Evolutionary conservation across 2,888 invertebrate species (phyloP), one percentile per base, ranked within the genome.

Genomic region (Spilosoma lubricipeda): DNA sequence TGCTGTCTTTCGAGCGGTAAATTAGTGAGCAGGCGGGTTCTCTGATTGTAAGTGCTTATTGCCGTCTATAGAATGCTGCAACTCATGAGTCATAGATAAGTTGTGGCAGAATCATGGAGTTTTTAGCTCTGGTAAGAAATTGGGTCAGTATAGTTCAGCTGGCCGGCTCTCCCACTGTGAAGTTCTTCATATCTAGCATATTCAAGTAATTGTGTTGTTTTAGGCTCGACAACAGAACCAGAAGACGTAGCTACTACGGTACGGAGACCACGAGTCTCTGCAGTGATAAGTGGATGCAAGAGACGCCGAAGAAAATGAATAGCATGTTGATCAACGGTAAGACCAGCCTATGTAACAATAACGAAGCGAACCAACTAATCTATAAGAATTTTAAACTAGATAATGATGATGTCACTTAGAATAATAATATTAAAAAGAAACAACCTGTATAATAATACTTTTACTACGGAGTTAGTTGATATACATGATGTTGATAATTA

Each of bases 261-360:
- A 87, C 91, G 0, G 93, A 94, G 73, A 89, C 90, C 8, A 90
- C 89, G 0, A 89, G 87, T 30, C 83, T 91, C 0, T 90, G 91
- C 83, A 88, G 85, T 45, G 91, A 92, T 5, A 90, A 90, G 67
- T 90, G 92, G 88, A 89, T 88, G 67, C 86, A 88, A 27, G 91
- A 88, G n/a, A 89, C 89, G 9, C 85, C 85, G 11, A 88, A 86
- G 74, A 88, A 87, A 72, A 84, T 88, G 84, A 84, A 83, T 23
- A 86, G 84, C 33, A 81, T 88, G 2, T 76, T 89, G 18, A 85
- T 85, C n/a, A 85, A 79, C 27, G 87, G 86, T 4, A 82, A 85
- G 52, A 85, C 87, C 0, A 81, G 87, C 0, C 77, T 89, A 0
- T 86, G 86, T 71, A 92, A 92, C 78, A 92, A 91, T 74, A 91